Evolutionary conservation across 1,140 invertebrate species (phyloP), one percentile per base, ranked within the genome.

Genomic region (Centruroides vittatus): DNA sequence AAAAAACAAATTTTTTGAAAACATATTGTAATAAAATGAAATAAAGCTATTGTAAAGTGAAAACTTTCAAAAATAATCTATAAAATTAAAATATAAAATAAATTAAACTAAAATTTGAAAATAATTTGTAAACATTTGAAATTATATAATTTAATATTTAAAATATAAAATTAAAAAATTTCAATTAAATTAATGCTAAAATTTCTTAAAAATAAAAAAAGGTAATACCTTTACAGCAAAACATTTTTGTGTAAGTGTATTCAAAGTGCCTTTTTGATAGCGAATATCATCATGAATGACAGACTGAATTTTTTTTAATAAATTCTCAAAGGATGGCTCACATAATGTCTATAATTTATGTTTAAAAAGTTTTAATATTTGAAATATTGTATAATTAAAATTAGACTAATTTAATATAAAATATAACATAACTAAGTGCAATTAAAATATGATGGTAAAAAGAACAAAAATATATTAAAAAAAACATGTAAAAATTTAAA

Each of bases 261-360:
- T 78, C 1, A 79, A 73, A 57, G 79, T 80, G 3, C 85, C 86
- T 71, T 82, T 81, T n/a, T 83, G 77, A 35, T 80, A 81, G 67
- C 78, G 81, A 4, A 82, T 81, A 67, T 91, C 85, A 58, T 84
- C 80, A 73, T 87, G 81, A 57, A 95, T 80, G 1, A 88, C 77
- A 57, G 77, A 75, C 12, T 79, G 71, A 59, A 92, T 85, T 54
- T 79, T 76, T 55, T 81, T 72, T 36, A 79, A 73, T 65, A 92
- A 85, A 61, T 78, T 69, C 8, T 76, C 67, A 71, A 78, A 53
- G 8, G 51, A 23, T 6, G 23, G 7, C 5, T 53, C 23, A 36
- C 51, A 53, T 53, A 53, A 36, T 36, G 8, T 23, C 51, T 53
- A 36, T 53, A 12, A n/a, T 53, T 36, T 53, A 53, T 6, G 1